Conservation (phyloP, 2,888 invertebrate species). For the Drosophila percnosoma region DNA sequence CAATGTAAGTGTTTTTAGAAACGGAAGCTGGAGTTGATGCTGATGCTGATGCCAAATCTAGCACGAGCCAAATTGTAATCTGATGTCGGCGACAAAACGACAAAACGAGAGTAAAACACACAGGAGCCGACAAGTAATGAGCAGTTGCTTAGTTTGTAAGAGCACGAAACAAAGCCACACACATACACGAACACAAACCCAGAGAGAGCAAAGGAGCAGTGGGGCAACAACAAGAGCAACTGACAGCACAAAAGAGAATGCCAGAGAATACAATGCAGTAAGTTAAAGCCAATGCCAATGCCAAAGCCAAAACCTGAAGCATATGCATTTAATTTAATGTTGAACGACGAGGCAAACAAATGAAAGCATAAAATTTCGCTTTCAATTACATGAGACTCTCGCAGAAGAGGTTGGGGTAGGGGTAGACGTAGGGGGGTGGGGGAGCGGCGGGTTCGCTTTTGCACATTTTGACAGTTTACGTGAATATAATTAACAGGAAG, state of each 20-base stretch:
- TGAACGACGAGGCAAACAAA: slow-evolving; percentile 43
- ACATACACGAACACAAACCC: slow-evolving; percentile 44
- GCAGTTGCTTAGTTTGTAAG: slow-evolving; percentile 66
- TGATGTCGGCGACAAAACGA: slow-evolving; percentile 8
- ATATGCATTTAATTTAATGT: slow-evolving; percentile 75
- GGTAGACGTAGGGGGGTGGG: not conserved
- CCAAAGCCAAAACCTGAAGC: slow-evolving; percentile 33
- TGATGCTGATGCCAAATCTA: slow-evolving; percentile 20
- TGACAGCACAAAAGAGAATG: slow-evolving; percentile 64
- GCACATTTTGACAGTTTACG: slow-evolving; percentile 66
- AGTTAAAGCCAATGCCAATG: slow-evolving; percentile 6
- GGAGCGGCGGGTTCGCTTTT: slow-evolving; percentile 46
- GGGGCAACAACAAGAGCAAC: slow-evolving; percentile 41
- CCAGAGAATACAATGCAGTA: slow-evolving; percentile 19
- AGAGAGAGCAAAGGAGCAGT: slow-evolving; percentile 25
- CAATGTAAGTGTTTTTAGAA: slow-evolving; percentile 26
- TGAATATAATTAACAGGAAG: slow-evolving; percentile 85
- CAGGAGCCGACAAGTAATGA: slow-evolving; percentile 73
- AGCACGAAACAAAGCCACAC: slow-evolving; percentile 39
- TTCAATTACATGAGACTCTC: slow-evolving; percentile 65
- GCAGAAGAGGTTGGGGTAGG: not conserved
- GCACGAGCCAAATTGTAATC: slow-evolving; percentile 75
- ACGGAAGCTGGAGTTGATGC: slow-evolving; percentile 6
- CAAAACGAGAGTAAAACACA: slow-evolving; percentile 56
- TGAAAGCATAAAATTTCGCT: slow-evolving; percentile 79